A percentile compares a stretch with the other conserved stretches of the same genome.
These are phyloP conservation scores for Rhinolophus sinicus DNA, from an alignment of 2,113 vertebrate genomes.

Conservation along the genomic window DNA sequence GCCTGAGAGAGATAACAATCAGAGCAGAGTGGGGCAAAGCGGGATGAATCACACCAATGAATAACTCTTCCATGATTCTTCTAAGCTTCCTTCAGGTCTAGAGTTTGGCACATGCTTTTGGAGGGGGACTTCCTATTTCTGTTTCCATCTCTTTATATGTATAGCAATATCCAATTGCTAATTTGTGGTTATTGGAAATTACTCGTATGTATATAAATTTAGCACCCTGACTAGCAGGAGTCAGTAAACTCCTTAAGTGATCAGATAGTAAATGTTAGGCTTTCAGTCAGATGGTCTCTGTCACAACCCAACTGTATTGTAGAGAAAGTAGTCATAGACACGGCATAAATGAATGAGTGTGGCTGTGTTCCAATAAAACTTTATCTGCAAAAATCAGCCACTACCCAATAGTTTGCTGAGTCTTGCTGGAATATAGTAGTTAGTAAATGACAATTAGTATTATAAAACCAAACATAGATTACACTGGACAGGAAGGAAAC, in stretches of 20 bases:
- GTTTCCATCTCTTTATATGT: not conserved
- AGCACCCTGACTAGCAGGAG: not conserved
- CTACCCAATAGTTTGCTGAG: not conserved
- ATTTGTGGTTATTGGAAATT: slow-evolving; percentile 23
- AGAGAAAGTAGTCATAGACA: not conserved
- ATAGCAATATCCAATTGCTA: not conserved
- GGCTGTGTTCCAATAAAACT: not conserved
- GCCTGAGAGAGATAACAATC: not conserved
- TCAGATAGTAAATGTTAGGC: not conserved
- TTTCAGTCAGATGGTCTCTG: not conserved
- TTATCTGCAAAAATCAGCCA: slow-evolving; percentile 17
- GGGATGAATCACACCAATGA: not conserved
- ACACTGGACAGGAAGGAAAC: not conserved
- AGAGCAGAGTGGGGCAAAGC: not conserved
- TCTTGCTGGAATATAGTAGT: not conserved
- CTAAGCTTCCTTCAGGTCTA: not conserved
- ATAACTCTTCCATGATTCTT: not conserved
- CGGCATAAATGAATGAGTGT: not conserved
- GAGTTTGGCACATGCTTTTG: not conserved
- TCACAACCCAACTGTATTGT: not conserved
- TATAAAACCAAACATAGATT: slow-evolving; percentile 8
- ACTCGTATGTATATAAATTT: not conserved
- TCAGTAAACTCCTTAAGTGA: not conserved
- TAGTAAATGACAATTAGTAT: not conserved
- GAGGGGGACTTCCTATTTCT: not conserved